Conservation (phyloP, 2,888 invertebrate species). For the Bombyx huttoni region DNA sequence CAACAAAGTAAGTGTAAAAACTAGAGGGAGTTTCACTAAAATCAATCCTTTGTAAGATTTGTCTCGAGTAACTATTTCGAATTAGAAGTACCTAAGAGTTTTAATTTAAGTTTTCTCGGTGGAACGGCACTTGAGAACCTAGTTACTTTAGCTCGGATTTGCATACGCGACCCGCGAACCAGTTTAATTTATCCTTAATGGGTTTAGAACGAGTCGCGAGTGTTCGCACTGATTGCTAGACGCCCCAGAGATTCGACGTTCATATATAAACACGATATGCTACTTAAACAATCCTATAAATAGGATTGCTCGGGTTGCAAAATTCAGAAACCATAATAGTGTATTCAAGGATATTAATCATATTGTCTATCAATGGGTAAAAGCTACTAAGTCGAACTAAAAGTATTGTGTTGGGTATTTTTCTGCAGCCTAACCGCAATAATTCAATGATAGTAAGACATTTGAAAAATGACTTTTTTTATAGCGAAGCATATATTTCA, state of each 20-base stretch:
- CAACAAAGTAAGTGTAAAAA: no score
- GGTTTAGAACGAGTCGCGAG: slow-evolving; percentile 51
- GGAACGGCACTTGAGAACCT: slow-evolving; percentile 6
- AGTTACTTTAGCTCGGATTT: slow-evolving; percentile 18
- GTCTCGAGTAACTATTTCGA: neutral
- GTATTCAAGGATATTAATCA: no score
- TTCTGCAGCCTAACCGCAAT: no score
- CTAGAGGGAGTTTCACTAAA: no score
- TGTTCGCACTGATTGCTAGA: slow-evolving; percentile 56
- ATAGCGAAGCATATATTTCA: no score
- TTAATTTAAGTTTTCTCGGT: slow-evolving; percentile 15
- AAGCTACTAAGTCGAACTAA: no score
- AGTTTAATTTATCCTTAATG: slow-evolving; percentile 64
- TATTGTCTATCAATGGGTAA: no score
- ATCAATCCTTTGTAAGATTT: no score
- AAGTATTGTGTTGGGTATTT: no score
- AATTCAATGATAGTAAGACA: no score
- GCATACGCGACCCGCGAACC: slow-evolving; percentile 42
- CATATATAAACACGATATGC: neutral
- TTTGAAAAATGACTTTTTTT: no score
- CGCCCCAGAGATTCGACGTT: slow-evolving; percentile 25
- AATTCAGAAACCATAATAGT: no score
- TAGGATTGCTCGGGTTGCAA: neutral
- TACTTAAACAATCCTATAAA: neutral
- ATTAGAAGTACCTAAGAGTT: slow-evolving; percentile 2